Base-by-base conservation (phyloP, 92 coral and sea anemone species). In the Porites rus region DNA sequence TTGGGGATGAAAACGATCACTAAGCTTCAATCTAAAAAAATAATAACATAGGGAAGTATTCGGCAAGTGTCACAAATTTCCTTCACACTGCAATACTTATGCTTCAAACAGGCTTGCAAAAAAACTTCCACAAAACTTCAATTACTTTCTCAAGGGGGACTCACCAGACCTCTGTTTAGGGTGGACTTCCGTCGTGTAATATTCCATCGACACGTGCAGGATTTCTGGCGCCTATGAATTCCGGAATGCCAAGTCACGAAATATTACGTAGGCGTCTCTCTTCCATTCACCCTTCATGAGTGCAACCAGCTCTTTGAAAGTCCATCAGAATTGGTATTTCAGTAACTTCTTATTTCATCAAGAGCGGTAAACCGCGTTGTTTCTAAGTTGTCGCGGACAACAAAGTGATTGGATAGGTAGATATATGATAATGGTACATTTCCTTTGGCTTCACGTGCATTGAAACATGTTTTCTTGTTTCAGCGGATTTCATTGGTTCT, bases 181-280 rank as follows among this genome's bases (percentile, higher is more conserved):
- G 52, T 59, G 17, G 65, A 66, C 51, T 20, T 59, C 10, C 66
- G 52, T 17, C 46, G 80, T 22, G 24, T 60, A 16, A 1, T 76
- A 16, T 60, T 68, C 58, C 51, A 24, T 18, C 58, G 53, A 25
- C 80, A 59, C 14, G 67, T 76, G 79, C 20, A 59, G 20, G 31
- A 24, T 66, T 14, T 56, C 67, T 51, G 16, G 65, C 65, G 31
- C 46, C 59, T 24, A 1, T 46, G 21, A 8, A 6, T 51, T 79
- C 63, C 83, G 64, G 66, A 12, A 56, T 63, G 46, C 38, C 21
- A 10, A 51, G 51, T 65, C 84, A 67, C 64, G 73, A 65, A 4
- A 54, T 22, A 31, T 79, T 52, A 65, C 74, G 83, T 65, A 73
- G 83, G 73, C 21, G 73, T 54, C 84, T 79, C 64, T 79, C 21